A percentile compares a stretch with the other conserved stretches of the same genome.
Evolutionary conservation across 1,140 invertebrate genomes (phyloP).

Genomic region (Dendroctonus valens): DNA sequence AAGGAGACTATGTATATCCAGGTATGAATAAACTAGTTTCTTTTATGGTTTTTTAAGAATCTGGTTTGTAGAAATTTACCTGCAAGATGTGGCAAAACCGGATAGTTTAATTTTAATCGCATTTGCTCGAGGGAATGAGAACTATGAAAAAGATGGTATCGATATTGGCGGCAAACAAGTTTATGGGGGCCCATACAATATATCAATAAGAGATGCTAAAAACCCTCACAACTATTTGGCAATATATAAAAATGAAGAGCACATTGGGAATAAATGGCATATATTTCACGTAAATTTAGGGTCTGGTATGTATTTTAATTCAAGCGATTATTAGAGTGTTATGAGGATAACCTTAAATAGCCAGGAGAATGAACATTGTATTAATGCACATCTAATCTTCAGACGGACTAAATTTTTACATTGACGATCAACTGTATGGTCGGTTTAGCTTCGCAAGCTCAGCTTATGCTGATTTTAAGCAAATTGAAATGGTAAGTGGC

Average conservation of each 20-base stretch:
- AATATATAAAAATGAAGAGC: slow-evolving; percentile 8
- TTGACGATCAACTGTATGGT: slow-evolving; percentile 2
- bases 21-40: slow-evolving; percentile 29
- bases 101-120: slow-evolving; percentile 37
- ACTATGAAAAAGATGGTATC: slow-evolving; percentile 26
- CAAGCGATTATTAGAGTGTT: background rate
- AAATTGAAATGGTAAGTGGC: slow-evolving; percentile 1
- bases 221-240: slow-evolving; percentile 26
- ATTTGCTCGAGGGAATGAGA: slow-evolving; percentile 41
- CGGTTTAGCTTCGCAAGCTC: background rate
- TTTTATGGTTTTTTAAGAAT: background rate
- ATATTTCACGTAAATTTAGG: slow-evolving; percentile 37
- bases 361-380: background rate
- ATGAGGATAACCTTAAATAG: too few species aligned
- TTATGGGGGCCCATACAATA: slow-evolving; percentile 38
- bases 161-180: slow-evolving; percentile 38
- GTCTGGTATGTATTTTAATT: slow-evolving; percentile 31
- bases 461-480: slow-evolving; percentile 1
- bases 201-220: slow-evolving; percentile 24
- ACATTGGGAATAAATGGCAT: slow-evolving; percentile 36
- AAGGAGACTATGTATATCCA: slow-evolving; percentile 69
- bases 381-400: slow-evolving; percentile 5
- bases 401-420: slow-evolving; percentile 5
- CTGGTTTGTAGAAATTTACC: slow-evolving; percentile 37
- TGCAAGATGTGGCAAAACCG: slow-evolving; percentile 33